Base-by-base conservation (phyloP, 2,113 vertebrate genomes). In the Mus spicilegus region DNA sequence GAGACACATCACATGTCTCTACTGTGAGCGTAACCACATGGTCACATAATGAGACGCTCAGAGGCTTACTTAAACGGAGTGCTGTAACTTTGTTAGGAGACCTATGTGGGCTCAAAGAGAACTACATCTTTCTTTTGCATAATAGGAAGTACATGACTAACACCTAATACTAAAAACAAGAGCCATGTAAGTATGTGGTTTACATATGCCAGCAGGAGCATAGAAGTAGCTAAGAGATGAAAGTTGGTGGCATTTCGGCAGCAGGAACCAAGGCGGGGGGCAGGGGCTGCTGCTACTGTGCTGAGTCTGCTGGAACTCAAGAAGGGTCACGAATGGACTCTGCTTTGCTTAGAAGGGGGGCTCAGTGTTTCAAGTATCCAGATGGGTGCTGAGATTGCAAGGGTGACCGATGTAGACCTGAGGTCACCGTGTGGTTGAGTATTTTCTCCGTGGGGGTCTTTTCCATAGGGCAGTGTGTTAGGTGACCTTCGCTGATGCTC, bases 101-200 rank as follows among this genome's bases (percentile, higher is more conserved):
- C 7, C 78, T 63, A 10, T n/a, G 11, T 93, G 16, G 58, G 33
- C 85, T 81, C 56, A 22, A 84, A 94, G 16, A 72, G 30, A 81
- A 51, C 26, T 6, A 28, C 85, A 36, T 56, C n/a, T 30, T 89
- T 77, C 82, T 92, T 95, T 90, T 89, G 72, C 77, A 4, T 65
- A 33, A 17, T n/a, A 84, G 85, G 51, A 90, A 93, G 70, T 76
- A n/a, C 65, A 20, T 80, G 70, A 89, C 49, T 90, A 80, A 78
- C 80, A 51, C 76, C 7, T 54, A 89, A 46, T 58, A 75, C 11
- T 76, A 39, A 65, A 67, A 76, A 90, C 26, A 49, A 63, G 67
- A 90, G 36, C 42, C 28, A 16, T 24, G 0, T 30, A 61, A 69
- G 30, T 39, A 19, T 39, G 70, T 24, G 94, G 1, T 88, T 85